Base-by-base conservation (phyloP, 2,797 vertebrate genomes). In the Darevskia nairensis region DNA sequence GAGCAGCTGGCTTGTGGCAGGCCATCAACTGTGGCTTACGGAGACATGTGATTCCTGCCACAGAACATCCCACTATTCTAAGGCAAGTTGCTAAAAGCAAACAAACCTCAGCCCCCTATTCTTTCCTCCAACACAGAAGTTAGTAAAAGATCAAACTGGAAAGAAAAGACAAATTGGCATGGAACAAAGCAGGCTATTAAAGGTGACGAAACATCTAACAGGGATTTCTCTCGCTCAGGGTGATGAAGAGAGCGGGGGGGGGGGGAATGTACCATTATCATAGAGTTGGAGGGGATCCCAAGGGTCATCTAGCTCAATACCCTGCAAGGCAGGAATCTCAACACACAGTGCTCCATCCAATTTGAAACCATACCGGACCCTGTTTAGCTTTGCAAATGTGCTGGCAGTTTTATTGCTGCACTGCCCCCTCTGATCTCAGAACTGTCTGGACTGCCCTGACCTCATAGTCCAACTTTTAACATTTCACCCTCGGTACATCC, bases 131-230 rank as follows among this genome's bases (percentile, higher is more conserved):
- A 32, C 10, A 11, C 25, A 79, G 17, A n/a, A 77, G 50, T 55
- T 15, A 55, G 86, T 71, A 80, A 88, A 89, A 80, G 81, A 92
- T 89, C 84, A 41, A 74, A 87, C 59, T 77, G 78, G 39, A 6
- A 84, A 55, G 50, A 55, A 55, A 55, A 55, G 50, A 55, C 15
- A 64, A 89, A 25, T 13, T 89, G 72, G 64, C 13, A 29, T 1
- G 88, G 90, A 87, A 89, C 46, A 90, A 86, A 91, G 84, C 2
- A 2, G 0, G 80, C 74, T 85, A 90, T 32, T 2, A 6, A 91
- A 95, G 92, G 92, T 89, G 92, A 90, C 86, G 84, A 86, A 89
- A 90, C 35, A 44, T 76, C 90, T 89, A 88, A 61, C 19, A 44
- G 89, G 8, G 32, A 0, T 7, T 69, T 86, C n/a, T 17, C 1